Base-by-base conservation (phyloP, 2,797 vertebrate species). In the Falco novaeseelandiae region DNA sequence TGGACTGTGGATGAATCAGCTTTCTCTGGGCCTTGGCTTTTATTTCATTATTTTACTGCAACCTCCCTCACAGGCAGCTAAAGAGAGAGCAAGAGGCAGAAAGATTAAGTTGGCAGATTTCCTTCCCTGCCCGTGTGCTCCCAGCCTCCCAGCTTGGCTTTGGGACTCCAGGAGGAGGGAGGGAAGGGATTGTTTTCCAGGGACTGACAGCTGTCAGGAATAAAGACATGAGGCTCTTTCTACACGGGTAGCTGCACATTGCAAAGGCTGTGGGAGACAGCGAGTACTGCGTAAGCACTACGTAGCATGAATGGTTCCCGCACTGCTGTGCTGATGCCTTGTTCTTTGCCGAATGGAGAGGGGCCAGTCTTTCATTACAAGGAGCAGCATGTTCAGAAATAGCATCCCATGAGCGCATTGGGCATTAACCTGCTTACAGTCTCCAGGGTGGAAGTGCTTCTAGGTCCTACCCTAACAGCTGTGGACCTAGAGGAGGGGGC, bases 1-100 rank as follows among this genome's bases (percentile, higher is more conserved):
- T 97, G 95, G 94, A 94, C 97, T 96, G 94, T 82, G 93, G 89
- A 98, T 98, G 97, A 98, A 97, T 97, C 97, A 98, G 97, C 97
- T 97, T 97, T 97, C 97, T 97, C 94, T 95, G 94, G 96, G 95
- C 94, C 97, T 96, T 97, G 96, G 96, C 93, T 96, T 97, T 97
- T 97, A 96, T 97, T 98, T 97, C 83, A 96, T 96, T 97, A 96
- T 98, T 97, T 95, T 96, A 91, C 92, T 95, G 96, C 92, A 97
- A 87, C 90, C 86, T 96, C 71, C 51, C 83, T 97, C 89, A 36
- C 76, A 95, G 79, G 94, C 90, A 96, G 94, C 83, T 94, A 57
- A 94, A 96, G 81, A 95, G 84, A 71, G 82, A 95, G 88, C 3
- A 4, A 93, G 88, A 74, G 72, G 40, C 65, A 94, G 84, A 77